Evolutionary conservation across 2,113 vertebrate genomes (phyloP).

Genomic region (Microcebus jonahi): DNA sequence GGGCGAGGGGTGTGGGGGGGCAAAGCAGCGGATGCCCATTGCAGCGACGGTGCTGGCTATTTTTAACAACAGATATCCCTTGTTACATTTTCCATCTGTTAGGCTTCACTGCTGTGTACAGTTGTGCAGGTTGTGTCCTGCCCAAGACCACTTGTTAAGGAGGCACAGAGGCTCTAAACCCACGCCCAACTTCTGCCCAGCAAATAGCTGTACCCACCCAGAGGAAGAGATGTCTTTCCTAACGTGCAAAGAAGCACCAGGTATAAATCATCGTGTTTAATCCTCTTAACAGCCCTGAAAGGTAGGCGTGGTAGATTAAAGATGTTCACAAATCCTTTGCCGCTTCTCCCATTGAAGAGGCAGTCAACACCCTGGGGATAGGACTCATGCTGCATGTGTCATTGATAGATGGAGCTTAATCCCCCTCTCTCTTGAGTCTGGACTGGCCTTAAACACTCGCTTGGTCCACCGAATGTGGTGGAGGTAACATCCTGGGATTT

Average conservation of each 20-base stretch:
- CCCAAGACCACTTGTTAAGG: not conserved
- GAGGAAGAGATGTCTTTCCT: not conserved
- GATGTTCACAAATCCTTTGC: not conserved
- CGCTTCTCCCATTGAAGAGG: not conserved
- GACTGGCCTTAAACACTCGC: not conserved
- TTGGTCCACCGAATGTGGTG: not conserved
- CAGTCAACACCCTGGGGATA: not conserved
- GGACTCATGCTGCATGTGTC: fast-evolving
- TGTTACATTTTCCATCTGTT: not conserved
- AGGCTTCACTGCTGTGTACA: not conserved
- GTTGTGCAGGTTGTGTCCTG: not conserved
- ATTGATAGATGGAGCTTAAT: fast-evolving
- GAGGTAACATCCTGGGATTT: not conserved
- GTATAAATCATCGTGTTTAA: conserved; percentile 17
- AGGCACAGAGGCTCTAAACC: not conserved
- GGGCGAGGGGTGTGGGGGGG: not conserved
- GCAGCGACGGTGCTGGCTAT: not conserved
- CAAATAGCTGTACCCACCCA: not conserved
- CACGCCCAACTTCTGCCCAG: not conserved
- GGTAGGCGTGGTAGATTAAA: conserved; percentile 43
- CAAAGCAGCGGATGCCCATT: not conserved
- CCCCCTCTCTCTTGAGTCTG: not conserved
- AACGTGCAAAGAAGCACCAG: not conserved
- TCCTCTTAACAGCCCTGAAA: conserved; percentile 36
- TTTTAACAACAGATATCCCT: not conserved